Base-by-base conservation (phyloP, 2,797 vertebrate species). In the Gambusia yucatana region DNA sequence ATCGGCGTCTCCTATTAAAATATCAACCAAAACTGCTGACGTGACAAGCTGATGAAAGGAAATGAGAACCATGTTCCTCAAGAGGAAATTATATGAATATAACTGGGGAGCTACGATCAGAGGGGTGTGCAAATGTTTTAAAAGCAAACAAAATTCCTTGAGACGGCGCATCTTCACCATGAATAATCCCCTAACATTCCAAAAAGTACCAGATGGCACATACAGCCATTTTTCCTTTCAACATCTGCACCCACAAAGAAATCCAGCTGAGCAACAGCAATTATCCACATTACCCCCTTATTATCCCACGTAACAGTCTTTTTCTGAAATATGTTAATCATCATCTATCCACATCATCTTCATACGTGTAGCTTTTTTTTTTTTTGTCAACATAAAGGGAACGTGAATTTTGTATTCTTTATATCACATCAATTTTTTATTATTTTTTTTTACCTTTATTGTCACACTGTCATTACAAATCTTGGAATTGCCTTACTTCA, bases 121-220 rank as follows among this genome's bases (percentile, higher is more conserved):
- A 86, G 75, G 78, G 78, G 75, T 39, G 22, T 9, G 77, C 78
- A 80, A 82, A 75, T 78, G 82, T 77, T 72, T 44, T 85, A 84
- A 88, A 81, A 80, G 89, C 85, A 86, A 83, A 87, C 69, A 33
- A 74, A 84, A 89, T 83, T 88, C 73, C 76, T 71, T 50, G 44
- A 88, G 88, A 89, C 77, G 48, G 72, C 83, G 88, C 75, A 75
- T 83, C 86, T 84, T 91, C 75, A 57, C 73, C 74, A 36, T 86
- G 81, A 92, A 83, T 89, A 86, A 91, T 88, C 82, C 78, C 76
- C 9, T 70, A 88, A 87, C 73, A 82, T 76, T 84, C 82, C 88
- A 90, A 78, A 81, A 80, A 77, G 82, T 63, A 80, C 80, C 89
- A 91, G 87, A 91, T 87, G 84, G 91, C 82, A 81, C 30, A 67